phyloP scores from a whole-genome alignment of 1,140 invertebrate genomes.

The Choristoneura fumiferana region DNA sequence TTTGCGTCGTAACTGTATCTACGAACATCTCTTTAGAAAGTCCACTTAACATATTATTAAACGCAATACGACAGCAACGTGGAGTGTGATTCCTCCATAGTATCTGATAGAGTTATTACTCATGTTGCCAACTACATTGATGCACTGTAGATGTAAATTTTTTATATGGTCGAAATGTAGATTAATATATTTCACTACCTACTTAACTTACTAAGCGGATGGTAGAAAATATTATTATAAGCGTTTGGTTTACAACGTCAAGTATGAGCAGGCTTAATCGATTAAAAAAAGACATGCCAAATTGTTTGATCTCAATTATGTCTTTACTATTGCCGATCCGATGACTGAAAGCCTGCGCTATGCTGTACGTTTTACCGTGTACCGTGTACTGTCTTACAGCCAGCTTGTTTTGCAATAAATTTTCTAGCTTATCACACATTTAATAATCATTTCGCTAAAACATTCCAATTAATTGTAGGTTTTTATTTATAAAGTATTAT shows the following conservation, averaged over 20 bases:
- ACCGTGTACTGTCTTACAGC: no score
- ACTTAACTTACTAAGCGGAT: not conserved
- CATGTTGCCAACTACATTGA: constrained; percentile 27
- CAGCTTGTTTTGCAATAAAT: constrained; percentile 6
- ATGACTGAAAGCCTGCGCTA: no score
- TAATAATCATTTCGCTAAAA: constrained; percentile 2
- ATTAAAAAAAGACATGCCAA: constrained; percentile 16
- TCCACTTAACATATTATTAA: no score
- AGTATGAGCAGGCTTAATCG: not conserved
- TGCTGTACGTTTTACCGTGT: no score
- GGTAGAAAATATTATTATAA: constrained; percentile 6
- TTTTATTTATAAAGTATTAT: constrained; percentile 15
- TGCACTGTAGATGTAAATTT: constrained; percentile 32
- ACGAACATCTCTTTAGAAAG: no score
- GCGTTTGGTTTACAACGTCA: constrained; percentile 1
- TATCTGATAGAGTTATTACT: constrained; percentile 14
- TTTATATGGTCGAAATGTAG: constrained; percentile 38
- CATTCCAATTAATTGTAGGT: constrained; percentile 6
- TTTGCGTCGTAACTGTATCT: no score
- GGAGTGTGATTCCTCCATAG: constrained; percentile 16
- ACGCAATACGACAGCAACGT: not conserved
- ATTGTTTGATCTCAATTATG: constrained; percentile 14
- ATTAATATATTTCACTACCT: not conserved
- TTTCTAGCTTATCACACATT: not conserved
- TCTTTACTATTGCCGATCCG: no score